Conservation (phyloP, 1,140 invertebrate species). For the Pseudobourletiella spinata region DNA sequence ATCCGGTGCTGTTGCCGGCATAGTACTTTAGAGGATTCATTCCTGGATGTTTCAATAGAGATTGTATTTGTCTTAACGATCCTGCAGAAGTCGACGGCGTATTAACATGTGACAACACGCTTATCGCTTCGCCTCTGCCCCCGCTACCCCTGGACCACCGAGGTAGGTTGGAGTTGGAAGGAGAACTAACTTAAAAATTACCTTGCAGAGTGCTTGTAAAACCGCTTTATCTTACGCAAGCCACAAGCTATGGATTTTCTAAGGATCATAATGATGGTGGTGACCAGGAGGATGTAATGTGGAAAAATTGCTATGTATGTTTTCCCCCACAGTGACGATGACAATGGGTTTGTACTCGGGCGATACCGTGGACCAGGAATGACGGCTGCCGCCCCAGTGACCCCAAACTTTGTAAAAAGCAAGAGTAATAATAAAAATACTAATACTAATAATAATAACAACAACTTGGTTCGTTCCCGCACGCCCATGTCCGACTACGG, state of each 20-base stretch:
- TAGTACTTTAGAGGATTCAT: too few relatives aligned
- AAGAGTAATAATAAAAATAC: constrained; percentile 6
- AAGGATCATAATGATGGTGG: too few relatives aligned
- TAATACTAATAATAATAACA: constrained; percentile 3
- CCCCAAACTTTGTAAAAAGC: background rate
- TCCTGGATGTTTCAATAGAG: too few relatives aligned
- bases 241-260: too few relatives aligned
- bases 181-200: too few relatives aligned
- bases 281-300: too few relatives aligned
- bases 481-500: constrained; percentile 32
- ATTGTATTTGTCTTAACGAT: background rate
- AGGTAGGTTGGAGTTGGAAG: constrained; percentile 29
- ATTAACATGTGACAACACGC: constrained; percentile 37
- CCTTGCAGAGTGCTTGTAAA: too few relatives aligned
- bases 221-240: too few relatives aligned
- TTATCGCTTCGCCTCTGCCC: constrained; percentile 35
- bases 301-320: too few relatives aligned
- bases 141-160: constrained; percentile 35
- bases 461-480: background rate
- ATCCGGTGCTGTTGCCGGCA: too few relatives aligned
- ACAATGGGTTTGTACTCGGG: constrained; percentile 33
- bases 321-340: constrained; percentile 34
- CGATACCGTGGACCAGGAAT: constrained; percentile 33
- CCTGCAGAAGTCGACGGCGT: constrained; percentile 33
- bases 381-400: constrained; percentile 3